Conservation (phyloP, 1,140 invertebrate genomes). For the Bombus ignitus region DNA sequence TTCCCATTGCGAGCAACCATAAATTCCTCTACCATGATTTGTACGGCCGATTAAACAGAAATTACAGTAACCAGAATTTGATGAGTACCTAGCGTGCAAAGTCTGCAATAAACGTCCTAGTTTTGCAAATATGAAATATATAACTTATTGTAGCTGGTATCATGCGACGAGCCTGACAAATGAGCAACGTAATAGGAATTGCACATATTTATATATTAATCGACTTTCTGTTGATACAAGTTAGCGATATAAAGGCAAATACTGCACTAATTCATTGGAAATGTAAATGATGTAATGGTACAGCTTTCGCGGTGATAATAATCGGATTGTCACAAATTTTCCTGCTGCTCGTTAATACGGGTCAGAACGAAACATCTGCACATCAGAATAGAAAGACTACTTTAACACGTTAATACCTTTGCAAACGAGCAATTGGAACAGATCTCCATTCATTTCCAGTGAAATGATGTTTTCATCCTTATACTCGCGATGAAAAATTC, state of each 20-base stretch:
- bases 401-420: background rate
- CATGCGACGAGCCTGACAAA: background rate
- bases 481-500: background rate
- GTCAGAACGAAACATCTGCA: background rate
- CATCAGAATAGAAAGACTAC: background rate
- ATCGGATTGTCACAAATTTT: conserved; percentile 23
- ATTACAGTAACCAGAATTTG: conserved; percentile 5
- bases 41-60: background rate
- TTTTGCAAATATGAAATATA: conserved; percentile 5
- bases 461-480: background rate
- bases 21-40: background rate
- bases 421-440: background rate
- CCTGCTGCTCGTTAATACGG: background rate
- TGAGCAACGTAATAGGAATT: background rate
- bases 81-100: background rate
- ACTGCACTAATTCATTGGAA: background rate
- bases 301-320: background rate
- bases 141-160: no score
- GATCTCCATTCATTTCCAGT: background rate
- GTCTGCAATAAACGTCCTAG: background rate
- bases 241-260: background rate
- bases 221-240: conserved; percentile 24
- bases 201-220: conserved; percentile 32
- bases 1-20: background rate
- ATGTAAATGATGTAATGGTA: background rate